Base-by-base conservation (phyloP, 2,888 invertebrate species). In the Sarcophaga rosellei region DNA sequence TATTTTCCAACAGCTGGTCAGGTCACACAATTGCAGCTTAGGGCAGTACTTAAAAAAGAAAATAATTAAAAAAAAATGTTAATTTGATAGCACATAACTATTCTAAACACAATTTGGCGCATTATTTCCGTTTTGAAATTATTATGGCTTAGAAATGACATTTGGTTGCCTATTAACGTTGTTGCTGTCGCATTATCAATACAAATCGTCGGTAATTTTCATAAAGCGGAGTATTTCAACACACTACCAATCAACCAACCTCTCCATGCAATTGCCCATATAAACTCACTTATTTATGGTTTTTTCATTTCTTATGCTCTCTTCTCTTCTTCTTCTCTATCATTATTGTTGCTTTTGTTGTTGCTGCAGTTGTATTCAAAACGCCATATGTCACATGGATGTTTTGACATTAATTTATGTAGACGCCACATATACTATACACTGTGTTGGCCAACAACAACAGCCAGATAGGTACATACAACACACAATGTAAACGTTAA, bases 341-440 rank as follows among this genome's bases (percentile, higher is more conserved):
- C 53, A 15, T 17, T 53, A 53, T 3, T 17, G 4, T 12, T 47
- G 11, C 12, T 47, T 3, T 11, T 47, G 47, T 47, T 4, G 53
- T 53, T 53, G 53, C 15, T 53, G 53, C 17, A 35, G 35, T 35
- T 35, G 35, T 35, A 35, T 17, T 53, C 57, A 84, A 84, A 81
- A 84, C 84, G 81, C 84, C 86, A 86, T 86, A 84, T 86, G 86
- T 86, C 84, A 81, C 86, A 86, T 78, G 35, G 35, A 77, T 78
- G 77, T 66, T 84, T 86, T 86, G 86, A 86, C 86, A 84, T 77
- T 86, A 86, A 86, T 86, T 86, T 86, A 86, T 86, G 84, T 86
- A 86, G 86, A 86, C 86, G 86, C 84, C 86, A 84, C 84, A 74
- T 21, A 68, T 77, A 47, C 76, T 62, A 76, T 44, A 35, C 79